Evolutionary conservation across 1,140 invertebrate genomes (phyloP).

Genomic region (Temnothorax nylanderi): DNA sequence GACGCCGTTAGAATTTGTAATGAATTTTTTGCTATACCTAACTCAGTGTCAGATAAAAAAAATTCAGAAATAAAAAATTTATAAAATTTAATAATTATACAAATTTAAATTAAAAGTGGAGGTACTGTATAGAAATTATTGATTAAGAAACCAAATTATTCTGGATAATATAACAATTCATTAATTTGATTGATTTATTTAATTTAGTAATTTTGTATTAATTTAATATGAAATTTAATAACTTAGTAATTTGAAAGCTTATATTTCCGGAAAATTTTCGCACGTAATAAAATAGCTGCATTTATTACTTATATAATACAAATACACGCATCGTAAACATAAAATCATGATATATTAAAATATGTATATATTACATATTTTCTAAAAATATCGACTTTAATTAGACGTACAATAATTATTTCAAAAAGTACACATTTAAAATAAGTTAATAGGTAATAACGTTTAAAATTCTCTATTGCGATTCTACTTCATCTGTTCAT

Average conservation of each 20-base stretch:
- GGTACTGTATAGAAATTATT: not conserved
- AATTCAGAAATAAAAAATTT: not conserved
- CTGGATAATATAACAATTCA: not conserved
- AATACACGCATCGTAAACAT: not conserved
- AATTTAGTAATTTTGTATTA: not conserved
- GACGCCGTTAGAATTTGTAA: constrained; percentile 23
- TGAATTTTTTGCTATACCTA: not conserved
- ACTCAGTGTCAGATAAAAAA: not conserved
- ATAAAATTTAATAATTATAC: too few relatives aligned
- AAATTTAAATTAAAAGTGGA: not conserved
- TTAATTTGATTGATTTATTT: not conserved
- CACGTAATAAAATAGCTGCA: not conserved
- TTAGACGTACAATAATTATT: not conserved
- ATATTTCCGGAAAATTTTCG: not conserved
- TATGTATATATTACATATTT: not conserved
- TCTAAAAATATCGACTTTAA: not conserved
- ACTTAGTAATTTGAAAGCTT: not conserved
- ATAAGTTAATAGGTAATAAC: not conserved
- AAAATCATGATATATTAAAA: not conserved
- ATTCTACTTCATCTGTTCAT: not conserved
- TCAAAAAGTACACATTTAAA: not conserved
- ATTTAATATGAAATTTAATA: not conserved
- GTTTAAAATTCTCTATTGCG: not conserved
- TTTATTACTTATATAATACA: not conserved
- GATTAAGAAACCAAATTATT: not conserved